Conservation (phyloP, 2,888 invertebrate genomes). For the Sesamia inferens region DNA sequence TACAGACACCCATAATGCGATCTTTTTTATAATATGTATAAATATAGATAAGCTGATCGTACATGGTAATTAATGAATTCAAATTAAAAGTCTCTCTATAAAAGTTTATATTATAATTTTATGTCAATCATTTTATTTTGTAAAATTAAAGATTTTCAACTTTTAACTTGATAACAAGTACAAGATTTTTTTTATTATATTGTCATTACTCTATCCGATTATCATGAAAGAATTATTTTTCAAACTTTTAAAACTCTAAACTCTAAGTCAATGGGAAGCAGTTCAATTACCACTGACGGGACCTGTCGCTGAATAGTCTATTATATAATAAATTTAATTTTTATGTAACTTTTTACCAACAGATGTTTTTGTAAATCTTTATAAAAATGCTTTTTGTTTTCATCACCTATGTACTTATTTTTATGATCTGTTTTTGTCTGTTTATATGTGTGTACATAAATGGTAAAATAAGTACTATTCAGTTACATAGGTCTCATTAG, state of each 20-base stretch:
- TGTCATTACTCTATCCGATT: background rate
- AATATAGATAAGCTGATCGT: constrained; percentile 36
- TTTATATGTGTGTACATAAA: no score
- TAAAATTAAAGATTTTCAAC: background rate
- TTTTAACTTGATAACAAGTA: constrained; percentile 5
- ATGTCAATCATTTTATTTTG: constrained; percentile 14
- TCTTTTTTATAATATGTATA: background rate
- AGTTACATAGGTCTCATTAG: constrained; percentile 5
- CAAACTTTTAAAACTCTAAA: constrained; percentile 6
- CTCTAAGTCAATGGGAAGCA: background rate
- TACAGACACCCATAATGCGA: background rate
- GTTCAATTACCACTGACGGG: background rate
- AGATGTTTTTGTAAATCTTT: background rate
- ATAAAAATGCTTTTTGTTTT: no score
- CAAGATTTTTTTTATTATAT: background rate
- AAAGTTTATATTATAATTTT: constrained; percentile 28
- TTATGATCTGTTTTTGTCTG: no score
- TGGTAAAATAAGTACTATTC: background rate
- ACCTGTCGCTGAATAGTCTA: constrained; percentile 10
- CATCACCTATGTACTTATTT: no score
- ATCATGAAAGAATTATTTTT: background rate
- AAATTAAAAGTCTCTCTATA: constrained; percentile 32
- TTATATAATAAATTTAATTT: background rate
- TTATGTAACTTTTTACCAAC: background rate
- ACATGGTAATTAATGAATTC: constrained; percentile 17